These are phyloP conservation scores for Listronotus bonariensis DNA, from an alignment of 1,140 invertebrate genomes.

Conservation along the genomic window DNA sequence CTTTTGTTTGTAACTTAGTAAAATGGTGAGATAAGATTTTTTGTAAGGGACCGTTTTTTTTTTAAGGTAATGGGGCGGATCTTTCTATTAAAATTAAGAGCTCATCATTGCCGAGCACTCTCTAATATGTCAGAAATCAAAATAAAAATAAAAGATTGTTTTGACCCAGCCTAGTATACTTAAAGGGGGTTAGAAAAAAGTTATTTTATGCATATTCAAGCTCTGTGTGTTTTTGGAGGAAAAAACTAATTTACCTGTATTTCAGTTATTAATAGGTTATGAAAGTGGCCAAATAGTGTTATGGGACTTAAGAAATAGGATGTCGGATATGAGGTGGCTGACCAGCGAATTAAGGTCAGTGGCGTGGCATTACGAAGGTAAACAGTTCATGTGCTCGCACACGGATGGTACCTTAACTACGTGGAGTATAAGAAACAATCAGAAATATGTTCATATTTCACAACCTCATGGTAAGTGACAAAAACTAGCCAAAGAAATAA, in stretches of 20 bases:
- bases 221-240: background rate
- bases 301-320: conserved; percentile 89
- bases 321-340: conserved; percentile 82
- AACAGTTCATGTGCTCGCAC: conserved; percentile 97
- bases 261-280: conserved; percentile 93
- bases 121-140: too few relatives aligned
- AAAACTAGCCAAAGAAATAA: too few relatives aligned
- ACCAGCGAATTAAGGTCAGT: conserved; percentile 81
- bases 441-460: conserved; percentile 79
- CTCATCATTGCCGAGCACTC: too few relatives aligned
- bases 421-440: conserved; percentile 79
- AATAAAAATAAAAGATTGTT: too few relatives aligned
- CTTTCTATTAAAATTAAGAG: too few relatives aligned
- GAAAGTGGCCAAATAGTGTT: conserved; percentile 92
- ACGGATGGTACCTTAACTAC: conserved; percentile 92
- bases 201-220: too few relatives aligned
- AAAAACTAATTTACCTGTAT: conserved; percentile 22
- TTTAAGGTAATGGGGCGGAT: too few relatives aligned
- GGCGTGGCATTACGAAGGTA: conserved; percentile 97
- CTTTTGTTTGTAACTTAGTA: too few relatives aligned
- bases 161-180: too few relatives aligned
- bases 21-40: too few relatives aligned
- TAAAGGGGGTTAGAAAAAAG: too few relatives aligned
- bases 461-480: conserved; percentile 90
- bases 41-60: too few relatives aligned